These are phyloP conservation scores for Scomber japonicus DNA, from an alignment of 2,113 vertebrate genomes.

Conservation along the genomic window DNA sequence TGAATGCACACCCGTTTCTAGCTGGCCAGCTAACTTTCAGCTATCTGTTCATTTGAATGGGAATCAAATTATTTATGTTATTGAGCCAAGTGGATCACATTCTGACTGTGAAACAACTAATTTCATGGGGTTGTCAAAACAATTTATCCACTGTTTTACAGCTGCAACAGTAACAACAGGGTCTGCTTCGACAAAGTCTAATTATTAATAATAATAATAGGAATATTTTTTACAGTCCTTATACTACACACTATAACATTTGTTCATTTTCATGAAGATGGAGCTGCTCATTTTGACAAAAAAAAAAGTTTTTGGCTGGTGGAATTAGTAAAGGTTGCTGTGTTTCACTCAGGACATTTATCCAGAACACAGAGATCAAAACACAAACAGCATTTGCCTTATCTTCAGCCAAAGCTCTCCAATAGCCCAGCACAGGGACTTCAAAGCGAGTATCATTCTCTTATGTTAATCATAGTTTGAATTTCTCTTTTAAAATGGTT, in stretches of 20 bases:
- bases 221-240: neutral
- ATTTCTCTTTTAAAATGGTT: conserved; percentile 39
- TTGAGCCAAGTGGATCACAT: too few species aligned
- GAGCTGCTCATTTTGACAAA: neutral
- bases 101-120: too few species aligned
- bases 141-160: too few species aligned
- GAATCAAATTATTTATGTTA: too few species aligned
- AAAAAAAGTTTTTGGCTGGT: neutral
- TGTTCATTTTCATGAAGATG: neutral
- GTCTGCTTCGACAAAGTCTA: too few species aligned
- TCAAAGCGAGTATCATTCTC: conserved; percentile 37
- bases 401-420: conserved; percentile 23
- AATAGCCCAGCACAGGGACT: conserved; percentile 15
- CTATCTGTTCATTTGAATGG: too few species aligned
- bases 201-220: too few species aligned
- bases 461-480: conserved; percentile 47
- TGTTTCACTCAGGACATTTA: neutral
- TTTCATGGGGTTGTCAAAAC: too few species aligned
- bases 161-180: too few species aligned
- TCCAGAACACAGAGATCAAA: conserved; percentile 14
- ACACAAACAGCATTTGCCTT: conserved; percentile 23
- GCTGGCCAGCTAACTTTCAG: too few species aligned
- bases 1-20: too few species aligned
- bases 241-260: neutral
- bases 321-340: neutral